Conservation (phyloP, 2,113 vertebrate species). For the Alexandromys fortis region DNA sequence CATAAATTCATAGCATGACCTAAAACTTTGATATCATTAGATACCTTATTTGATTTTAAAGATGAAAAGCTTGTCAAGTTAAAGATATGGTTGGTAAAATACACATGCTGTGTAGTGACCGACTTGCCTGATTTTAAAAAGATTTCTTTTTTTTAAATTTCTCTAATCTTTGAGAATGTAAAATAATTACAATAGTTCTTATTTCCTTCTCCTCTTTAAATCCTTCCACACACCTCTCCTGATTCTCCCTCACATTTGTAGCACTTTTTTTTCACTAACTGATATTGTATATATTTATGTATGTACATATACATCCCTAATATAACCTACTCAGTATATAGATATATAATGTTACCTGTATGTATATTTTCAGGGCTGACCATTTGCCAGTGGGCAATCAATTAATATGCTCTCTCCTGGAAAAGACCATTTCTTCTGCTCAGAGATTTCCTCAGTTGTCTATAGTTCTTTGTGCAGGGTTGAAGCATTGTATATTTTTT, state of each 20-base stretch:
- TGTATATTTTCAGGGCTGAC: neutral
- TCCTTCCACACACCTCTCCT: neutral
- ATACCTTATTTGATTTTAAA: conserved; percentile 44
- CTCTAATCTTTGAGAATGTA: neutral
- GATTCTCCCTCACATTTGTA: neutral
- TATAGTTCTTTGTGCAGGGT: too few relatives aligned
- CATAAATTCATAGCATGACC: neutral
- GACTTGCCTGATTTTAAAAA: neutral
- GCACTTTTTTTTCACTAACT: neutral
- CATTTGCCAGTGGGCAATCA: neutral
- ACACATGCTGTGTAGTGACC: conserved; percentile 33
- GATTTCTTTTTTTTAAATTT: neutral
- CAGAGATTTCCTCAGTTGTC: neutral
- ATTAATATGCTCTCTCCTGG: neutral
- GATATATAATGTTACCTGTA: neutral
- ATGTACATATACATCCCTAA: neutral
- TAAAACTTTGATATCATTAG: conserved; percentile 11
- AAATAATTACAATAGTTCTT: neutral
- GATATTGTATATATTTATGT: neutral
- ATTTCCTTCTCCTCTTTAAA: neutral
- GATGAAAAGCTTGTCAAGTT: neutral
- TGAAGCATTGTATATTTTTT: neutral
- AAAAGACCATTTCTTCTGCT: neutral
- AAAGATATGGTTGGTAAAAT: neutral
- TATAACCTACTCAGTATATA: neutral